Base-by-base conservation (phyloP, 2,888 invertebrate species). In the Pyralis farinalis region DNA sequence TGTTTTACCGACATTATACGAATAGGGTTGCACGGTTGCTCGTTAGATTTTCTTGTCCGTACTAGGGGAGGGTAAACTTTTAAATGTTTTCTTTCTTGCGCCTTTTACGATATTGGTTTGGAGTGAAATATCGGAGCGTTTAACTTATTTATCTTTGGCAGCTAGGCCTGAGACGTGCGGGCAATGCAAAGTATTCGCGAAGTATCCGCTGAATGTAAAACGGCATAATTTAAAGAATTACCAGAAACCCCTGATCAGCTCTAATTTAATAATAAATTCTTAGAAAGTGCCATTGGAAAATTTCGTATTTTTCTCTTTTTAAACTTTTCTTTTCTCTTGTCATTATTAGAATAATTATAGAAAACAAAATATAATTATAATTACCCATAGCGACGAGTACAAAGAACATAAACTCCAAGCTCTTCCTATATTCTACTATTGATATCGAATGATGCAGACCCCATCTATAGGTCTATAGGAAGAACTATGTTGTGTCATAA, bases 121-220 rank as follows among this genome's bases (percentile, higher is more conserved):
- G 73, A 79, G 76, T 80, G 75, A 80, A 80, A 78, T 78, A 80
- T 77, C 67, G 71, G 56, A 59, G 52, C 66, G 57, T 63, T 68
- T 72, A 71, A 75, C 81, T 75, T 81, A 80, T 81, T 81, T 81
- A 81, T 81, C 75, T 75, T 60, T 59, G 58, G 63, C 64, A 68
- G 66, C 63, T 60, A 71, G 63, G 66, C 63, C 58, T 58, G 43
- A 52, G 62, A 80, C 81, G 81, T 80, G 81, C 67, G 64, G 59
- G 65, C 61, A 75, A 76, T 81, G 69, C 62, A 63, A 76, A 77
- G 50, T 53, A 57, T 47, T 45, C 43, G 44, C 43, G 56, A 58
- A 63, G 61, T 70, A 72, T 61, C 57, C 47, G 49, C 50, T 52
- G 63, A 68, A 76, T 76, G 68, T 68, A 65, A 75, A 74, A 69